These are phyloP conservation scores for Alca torda DNA, from an alignment of 2,797 vertebrate genomes.

Conservation along the genomic window DNA sequence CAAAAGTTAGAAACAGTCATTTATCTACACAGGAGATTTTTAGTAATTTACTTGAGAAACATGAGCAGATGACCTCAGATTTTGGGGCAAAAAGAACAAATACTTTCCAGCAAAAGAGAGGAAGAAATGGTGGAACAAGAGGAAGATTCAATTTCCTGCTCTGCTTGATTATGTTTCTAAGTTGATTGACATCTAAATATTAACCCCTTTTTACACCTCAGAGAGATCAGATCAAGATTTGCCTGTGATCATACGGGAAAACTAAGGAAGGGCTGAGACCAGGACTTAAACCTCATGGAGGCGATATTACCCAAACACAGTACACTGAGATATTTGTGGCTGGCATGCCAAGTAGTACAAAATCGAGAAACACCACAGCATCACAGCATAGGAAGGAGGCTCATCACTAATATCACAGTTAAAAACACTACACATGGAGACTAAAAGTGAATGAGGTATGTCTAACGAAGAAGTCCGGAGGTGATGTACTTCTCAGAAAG, in stretches of 20 bases:
- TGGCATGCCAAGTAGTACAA: background rate
- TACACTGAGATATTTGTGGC: background rate
- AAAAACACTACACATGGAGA: background rate
- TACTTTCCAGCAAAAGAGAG: background rate
- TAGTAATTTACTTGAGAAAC: background rate
- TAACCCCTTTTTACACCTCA: background rate
- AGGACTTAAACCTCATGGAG: background rate
- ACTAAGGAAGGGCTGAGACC: background rate
- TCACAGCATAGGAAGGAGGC: background rate
- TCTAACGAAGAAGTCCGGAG: background rate
- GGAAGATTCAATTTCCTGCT: background rate
- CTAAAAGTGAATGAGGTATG: background rate
- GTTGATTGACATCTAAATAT: background rate
- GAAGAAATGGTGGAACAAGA: background rate
- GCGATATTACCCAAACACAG: background rate
- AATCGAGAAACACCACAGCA: fast-evolving
- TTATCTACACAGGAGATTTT: background rate
- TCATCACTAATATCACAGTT: background rate
- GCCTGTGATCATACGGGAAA: background rate
- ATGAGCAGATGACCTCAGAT: background rate
- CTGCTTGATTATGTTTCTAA: background rate
- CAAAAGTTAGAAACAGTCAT: background rate
- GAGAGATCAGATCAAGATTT: background rate
- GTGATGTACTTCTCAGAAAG: background rate
- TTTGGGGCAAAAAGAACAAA: background rate